Base-by-base conservation (phyloP, 2,797 vertebrate species). In the Sebastes reedi region DNA sequence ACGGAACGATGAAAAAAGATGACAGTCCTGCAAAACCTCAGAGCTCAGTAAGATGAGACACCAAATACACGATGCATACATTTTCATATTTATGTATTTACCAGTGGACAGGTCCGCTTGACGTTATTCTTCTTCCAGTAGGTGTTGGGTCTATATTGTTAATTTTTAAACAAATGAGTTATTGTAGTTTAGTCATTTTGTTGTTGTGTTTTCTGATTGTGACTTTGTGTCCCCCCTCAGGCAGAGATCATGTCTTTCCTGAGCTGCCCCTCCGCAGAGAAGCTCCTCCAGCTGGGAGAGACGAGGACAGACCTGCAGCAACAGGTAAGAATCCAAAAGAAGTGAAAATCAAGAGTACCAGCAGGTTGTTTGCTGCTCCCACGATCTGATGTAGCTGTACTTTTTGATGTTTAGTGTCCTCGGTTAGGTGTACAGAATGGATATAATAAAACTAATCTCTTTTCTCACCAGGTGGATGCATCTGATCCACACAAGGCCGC, bases 201-300 rank as follows among this genome's bases (percentile, higher is more conserved):
- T 12, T 30, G 50, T 69, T 68, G 10, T 54, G 14, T 32, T 42
- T 1, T 70, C n/a, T 64, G 2, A 67, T 14, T 50, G 36, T 65
- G 62, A 54, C 39, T 32, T 50, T 56, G 20, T 80, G 50, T 81
- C 16, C 20, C 1, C 64, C 46, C 9, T 85, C 95, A 89, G 96
- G 93, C 50, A 75, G 97, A 98, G 2, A 79, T 98, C 71, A 84
- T 88, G 58, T 95, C 96, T 0, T 99, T 99, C 90, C 95, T 99
- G 71, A 94, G 91, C 76, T 97, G 96, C 81, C 98, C 98, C 1
- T 96, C 98, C 0, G 95, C 95, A 11, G 97, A 98, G 82, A 97
- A 95, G 81, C 95, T 99, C 64, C 91, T 98, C 67, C 96, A 96
- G 22, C 93, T 99, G 8, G 97, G 96, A 52, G 95, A 97, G 30